Percentiles rank a stretch among this genome's conserved stretches.
These are phyloP conservation scores for Eilema depressum DNA, from an alignment of 2,888 invertebrate genomes.

Conservation along the genomic window DNA sequence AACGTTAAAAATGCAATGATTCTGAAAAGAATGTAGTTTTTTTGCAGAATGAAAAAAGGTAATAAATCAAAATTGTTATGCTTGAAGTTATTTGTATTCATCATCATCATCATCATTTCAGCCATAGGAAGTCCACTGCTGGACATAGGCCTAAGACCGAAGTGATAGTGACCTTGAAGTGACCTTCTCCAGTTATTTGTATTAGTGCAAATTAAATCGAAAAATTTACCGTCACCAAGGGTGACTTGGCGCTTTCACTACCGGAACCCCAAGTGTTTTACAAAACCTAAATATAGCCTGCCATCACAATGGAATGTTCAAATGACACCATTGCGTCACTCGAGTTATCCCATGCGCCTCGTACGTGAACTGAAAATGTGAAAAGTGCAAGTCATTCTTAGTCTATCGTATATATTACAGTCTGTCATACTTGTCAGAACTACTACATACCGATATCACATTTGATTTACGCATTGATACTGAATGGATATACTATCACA, in stretches of 20 bases:
- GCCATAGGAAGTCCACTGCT: no score
- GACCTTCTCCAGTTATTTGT: no score
- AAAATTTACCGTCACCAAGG: not conserved
- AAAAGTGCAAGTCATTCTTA: not conserved
- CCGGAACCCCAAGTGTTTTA: not conserved
- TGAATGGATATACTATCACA: not conserved
- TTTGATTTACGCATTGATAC: not conserved
- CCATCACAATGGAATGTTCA: not conserved
- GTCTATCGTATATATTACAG: not conserved
- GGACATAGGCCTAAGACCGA: no score
- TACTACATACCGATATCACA: not conserved
- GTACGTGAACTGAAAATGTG: not conserved
- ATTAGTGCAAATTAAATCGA: not conserved
- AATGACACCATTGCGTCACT: conserved; percentile 4
- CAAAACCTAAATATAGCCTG: not conserved
- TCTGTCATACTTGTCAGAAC: not conserved
- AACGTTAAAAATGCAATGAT: no score
- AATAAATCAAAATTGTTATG: no score
- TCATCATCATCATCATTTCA: no score
- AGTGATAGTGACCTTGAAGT: no score
- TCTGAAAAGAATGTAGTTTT: no score
- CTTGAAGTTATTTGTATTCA: no score
- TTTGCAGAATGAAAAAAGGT: no score
- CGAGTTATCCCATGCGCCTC: not conserved
- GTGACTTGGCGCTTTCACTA: not conserved